phyloP scores from a whole-genome alignment of 2,113 vertebrate genomes.

The Oryzias curvinotus region DNA sequence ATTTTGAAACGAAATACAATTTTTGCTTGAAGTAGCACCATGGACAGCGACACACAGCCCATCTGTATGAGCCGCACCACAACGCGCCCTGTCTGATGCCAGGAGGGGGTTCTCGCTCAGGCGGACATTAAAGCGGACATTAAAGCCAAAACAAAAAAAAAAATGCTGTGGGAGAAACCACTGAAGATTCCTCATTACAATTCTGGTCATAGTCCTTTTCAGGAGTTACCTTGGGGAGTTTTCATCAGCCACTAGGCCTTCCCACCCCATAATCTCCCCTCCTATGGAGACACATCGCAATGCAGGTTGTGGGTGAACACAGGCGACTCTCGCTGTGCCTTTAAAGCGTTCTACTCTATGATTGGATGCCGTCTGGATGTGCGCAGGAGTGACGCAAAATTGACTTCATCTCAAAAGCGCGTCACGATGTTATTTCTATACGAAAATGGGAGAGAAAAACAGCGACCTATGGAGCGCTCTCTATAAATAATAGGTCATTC shows the following conservation, averaged over 20 bases:
- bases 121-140: too few relatives aligned
- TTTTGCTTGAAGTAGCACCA: constrained; percentile 49
- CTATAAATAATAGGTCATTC: constrained; percentile 26
- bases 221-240: constrained; percentile 63
- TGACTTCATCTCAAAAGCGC: constrained; percentile 74
- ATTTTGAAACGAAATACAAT: not conserved
- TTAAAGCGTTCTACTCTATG: constrained; percentile 68
- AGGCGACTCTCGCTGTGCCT: constrained; percentile 61
- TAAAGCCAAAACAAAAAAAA: not conserved
- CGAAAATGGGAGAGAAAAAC: constrained; percentile 14
- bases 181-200: constrained; percentile 38
- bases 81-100: not conserved
- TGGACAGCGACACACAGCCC: constrained; percentile 42
- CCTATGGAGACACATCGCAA: constrained; percentile 61
- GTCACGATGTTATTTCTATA: constrained; percentile 76
- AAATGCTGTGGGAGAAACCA: constrained; percentile 2
- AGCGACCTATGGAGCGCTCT: constrained; percentile 9
- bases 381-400: constrained; percentile 82
- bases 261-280: constrained; percentile 39
- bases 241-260: constrained; percentile 51
- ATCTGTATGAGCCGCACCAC: not conserved
- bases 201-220: constrained; percentile 40
- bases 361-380: constrained; percentile 76
- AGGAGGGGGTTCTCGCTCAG: constrained; percentile 3
- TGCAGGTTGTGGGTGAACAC: constrained; percentile 56